Conservation (phyloP, 1,140 invertebrate species). For the Lasaia peninsularis region DNA sequence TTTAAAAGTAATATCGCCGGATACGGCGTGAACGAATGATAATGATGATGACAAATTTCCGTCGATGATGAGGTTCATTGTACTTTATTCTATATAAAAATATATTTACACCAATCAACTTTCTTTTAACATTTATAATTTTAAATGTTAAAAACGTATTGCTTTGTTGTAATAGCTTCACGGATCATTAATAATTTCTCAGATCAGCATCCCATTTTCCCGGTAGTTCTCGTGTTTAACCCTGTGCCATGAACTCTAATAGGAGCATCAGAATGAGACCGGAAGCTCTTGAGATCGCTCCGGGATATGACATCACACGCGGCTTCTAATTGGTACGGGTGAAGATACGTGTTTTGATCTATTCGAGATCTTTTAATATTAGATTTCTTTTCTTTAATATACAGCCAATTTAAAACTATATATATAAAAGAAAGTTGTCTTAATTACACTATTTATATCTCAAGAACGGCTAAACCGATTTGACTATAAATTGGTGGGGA, state of each 20-base stretch:
- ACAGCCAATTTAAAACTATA: no score
- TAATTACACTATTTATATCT: no score
- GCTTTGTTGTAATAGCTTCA: neutral
- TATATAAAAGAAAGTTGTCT: no score
- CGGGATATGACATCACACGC: slow-evolving; percentile 11
- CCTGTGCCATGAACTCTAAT: slow-evolving; percentile 21
- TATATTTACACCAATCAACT: no score
- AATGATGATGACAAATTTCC: no score
- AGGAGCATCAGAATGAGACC: slow-evolving; percentile 4
- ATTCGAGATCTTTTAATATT: neutral
- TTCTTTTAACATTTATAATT: neutral
- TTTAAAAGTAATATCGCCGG: no score
- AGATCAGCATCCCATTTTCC: neutral
- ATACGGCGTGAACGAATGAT: no score
- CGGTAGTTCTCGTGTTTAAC: slow-evolving; percentile 7
- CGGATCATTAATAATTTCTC: neutral
- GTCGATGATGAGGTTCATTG: no score
- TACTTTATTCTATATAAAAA: no score
- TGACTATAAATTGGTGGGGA: no score
- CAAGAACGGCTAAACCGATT: no score
- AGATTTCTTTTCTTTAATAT: slow-evolving; percentile 2
- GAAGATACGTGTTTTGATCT: slow-evolving; percentile 7
- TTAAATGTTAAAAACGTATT: neutral
- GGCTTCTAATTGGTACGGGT: slow-evolving; percentile 1
- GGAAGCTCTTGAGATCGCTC: slow-evolving; percentile 8